Conservation (phyloP, 1,140 invertebrate genomes). For the Episyrphus balteatus region DNA sequence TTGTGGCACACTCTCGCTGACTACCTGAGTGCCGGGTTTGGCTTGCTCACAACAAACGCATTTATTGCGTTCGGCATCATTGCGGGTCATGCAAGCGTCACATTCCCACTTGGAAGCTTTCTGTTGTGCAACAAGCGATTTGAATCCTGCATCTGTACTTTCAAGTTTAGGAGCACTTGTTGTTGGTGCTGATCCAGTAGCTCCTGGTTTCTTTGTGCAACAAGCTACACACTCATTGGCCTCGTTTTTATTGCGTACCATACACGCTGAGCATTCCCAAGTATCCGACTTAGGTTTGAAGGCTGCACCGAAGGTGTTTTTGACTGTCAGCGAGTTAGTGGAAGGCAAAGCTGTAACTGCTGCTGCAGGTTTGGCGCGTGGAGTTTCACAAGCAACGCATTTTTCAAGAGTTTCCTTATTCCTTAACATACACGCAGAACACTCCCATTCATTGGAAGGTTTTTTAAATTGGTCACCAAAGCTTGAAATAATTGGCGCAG, state of each 20-base stretch:
- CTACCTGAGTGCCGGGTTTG: conserved; percentile 40
- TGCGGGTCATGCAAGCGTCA: conserved; percentile 51
- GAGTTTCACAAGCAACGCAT: conserved; percentile 53
- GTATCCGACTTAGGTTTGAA: conserved; percentile 43
- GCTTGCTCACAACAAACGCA: conserved; percentile 60
- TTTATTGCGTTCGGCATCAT: conserved; percentile 41
- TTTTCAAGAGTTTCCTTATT: conserved; percentile 45
- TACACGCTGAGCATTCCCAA: conserved; percentile 52
- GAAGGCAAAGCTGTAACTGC: background rate
- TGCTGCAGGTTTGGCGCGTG: conserved; percentile 3
- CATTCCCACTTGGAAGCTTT: conserved; percentile 51
- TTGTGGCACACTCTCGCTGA: conserved; percentile 1
- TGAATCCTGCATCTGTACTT: conserved; percentile 18
- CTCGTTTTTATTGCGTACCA: conserved; percentile 44
- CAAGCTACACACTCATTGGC: conserved; percentile 46
- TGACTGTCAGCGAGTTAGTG: background rate
- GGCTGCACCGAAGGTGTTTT: conserved; percentile 39
- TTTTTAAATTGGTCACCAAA: conserved; percentile 46
- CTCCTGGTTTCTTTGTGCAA: conserved; percentile 25
- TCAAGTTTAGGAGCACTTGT: conserved; percentile 14
- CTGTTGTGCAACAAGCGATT: conserved; percentile 33
- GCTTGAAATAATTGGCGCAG: background rate
- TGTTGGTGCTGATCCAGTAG: conserved; percentile 12
- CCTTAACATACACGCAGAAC: conserved; percentile 49
- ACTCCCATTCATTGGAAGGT: conserved; percentile 48